Base-by-base conservation (phyloP, 2,888 invertebrate species). In the Tenodera sinensis region DNA sequence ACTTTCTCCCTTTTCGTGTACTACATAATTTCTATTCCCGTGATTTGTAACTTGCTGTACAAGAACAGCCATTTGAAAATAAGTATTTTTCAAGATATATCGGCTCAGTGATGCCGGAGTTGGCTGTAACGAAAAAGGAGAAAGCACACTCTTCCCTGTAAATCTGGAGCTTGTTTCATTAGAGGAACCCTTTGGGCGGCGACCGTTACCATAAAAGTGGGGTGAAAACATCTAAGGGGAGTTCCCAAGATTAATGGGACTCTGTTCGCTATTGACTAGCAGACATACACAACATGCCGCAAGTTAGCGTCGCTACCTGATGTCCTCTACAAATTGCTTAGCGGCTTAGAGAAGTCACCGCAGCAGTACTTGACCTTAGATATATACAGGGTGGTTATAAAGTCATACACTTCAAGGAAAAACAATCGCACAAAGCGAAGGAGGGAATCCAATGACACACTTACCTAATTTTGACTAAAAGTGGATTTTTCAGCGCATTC, bases 71-170 rank as follows among this genome's bases (percentile, higher is more conserved):
- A 84, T 89, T 89, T 88, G 42, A 89, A 89, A 87, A 6, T 3
- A 84, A 81, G 84, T 85, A 85, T 85, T 84, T 85, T 54, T 88
- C 30, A 84, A 89, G 89, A 89, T 89, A 89, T 84, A 88, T 89
- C 30, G 89, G 71, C 83, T 89, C 84, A 88, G 82, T 89, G 85
- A 88, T 85, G 27, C 83, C 28, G 84, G 88, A 84, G 30, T 71
- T 88, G 14, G 27, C 85, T 28, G 42, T 28, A 54, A 47, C 54
- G 54, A 20, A 54, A 15, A 54, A 71, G 54, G 54, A 15, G 54
- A 71, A 20, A 71, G 54, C 54, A 15, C 42, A 27, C 27, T 47
- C 47, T 47, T 85, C 34, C 42, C 85, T 85, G 85, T 47, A 85
- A 85, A 85, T 85, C 85, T 85, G 47, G 42, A 47, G 27, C 28